Conservation (phyloP, 23 tunicate species). For the Halocynthia roretzi region DNA sequence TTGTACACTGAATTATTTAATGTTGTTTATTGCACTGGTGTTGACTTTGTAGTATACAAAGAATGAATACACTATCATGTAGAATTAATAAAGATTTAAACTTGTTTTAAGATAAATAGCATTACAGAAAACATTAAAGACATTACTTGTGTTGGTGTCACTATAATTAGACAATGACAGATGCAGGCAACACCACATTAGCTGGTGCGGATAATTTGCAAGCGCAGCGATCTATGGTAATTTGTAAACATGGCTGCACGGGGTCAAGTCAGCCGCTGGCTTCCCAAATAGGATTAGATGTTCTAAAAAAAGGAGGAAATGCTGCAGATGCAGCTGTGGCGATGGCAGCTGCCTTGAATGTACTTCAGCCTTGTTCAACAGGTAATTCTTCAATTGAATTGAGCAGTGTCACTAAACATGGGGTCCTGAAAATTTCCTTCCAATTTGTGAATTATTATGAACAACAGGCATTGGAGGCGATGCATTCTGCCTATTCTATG, state of each 20-base stretch:
- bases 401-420: too few relatives aligned
- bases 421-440: neutral
- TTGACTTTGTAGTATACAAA: too few relatives aligned
- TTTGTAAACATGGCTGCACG: slow-evolving; percentile 68
- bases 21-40: too few relatives aligned
- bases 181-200: too few relatives aligned
- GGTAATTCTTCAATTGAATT: slow-evolving; percentile 20
- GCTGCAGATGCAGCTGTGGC: slow-evolving; percentile 94
- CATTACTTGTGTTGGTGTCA: too few relatives aligned
- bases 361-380: slow-evolving; percentile 80
- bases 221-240: slow-evolving; percentile 24
- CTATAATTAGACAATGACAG: too few relatives aligned
- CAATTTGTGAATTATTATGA: neutral
- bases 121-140: too few relatives aligned
- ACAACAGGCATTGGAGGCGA: slow-evolving; percentile 79
- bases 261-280: slow-evolving; percentile 75
- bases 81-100: too few relatives aligned
- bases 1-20: too few relatives aligned
- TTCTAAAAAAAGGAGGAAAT: slow-evolving; percentile 77
- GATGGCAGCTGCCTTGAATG: slow-evolving; percentile 74
- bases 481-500: slow-evolving; percentile 63
- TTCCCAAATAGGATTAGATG: slow-evolving; percentile 67
- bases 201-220: neutral
- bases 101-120: too few relatives aligned
- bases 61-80: too few relatives aligned